Conservation (phyloP, 2,888 invertebrate genomes). For the Pristionchus arcanus region DNA sequence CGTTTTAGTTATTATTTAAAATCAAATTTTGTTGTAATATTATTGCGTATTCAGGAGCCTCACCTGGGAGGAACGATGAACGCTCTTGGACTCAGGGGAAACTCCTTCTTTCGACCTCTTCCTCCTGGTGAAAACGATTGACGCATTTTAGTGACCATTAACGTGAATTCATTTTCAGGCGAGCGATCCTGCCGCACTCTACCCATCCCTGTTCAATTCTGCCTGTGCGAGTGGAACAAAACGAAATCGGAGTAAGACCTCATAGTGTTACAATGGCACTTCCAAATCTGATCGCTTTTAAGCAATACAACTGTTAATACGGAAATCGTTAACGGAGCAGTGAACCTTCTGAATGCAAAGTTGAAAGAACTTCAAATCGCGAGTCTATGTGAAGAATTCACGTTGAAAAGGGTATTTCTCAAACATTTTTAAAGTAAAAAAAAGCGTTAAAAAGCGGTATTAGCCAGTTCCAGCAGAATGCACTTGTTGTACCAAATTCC, state of each 20-base stretch:
- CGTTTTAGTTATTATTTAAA: background rate
- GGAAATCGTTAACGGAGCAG: background rate
- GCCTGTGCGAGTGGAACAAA: too few species aligned
- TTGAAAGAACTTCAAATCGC: background rate
- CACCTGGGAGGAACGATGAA: background rate
- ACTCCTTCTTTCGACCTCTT: background rate
- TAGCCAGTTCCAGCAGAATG: too few species aligned
- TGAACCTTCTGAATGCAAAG: background rate
- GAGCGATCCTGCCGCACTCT: conserved; percentile 52
- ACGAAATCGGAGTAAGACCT: background rate
- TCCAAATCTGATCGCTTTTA: background rate
- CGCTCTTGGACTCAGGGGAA: background rate
- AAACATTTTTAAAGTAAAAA: too few species aligned
- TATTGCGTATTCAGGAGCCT: conserved; percentile 35
- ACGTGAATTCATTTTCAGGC: background rate
- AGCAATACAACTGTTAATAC: background rate
- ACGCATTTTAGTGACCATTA: too few species aligned
- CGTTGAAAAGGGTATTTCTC: background rate
- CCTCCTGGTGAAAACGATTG: background rate
- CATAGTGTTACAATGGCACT: too few species aligned
- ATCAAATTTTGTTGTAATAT: background rate
- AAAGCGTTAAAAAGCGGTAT: too few species aligned
- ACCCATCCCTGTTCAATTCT: conserved; percentile 48
- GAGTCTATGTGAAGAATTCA: background rate
- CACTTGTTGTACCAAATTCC: too few species aligned